Base-by-base conservation (phyloP, 2,888 invertebrate genomes). In the Zygothrica quintamaculata region DNA sequence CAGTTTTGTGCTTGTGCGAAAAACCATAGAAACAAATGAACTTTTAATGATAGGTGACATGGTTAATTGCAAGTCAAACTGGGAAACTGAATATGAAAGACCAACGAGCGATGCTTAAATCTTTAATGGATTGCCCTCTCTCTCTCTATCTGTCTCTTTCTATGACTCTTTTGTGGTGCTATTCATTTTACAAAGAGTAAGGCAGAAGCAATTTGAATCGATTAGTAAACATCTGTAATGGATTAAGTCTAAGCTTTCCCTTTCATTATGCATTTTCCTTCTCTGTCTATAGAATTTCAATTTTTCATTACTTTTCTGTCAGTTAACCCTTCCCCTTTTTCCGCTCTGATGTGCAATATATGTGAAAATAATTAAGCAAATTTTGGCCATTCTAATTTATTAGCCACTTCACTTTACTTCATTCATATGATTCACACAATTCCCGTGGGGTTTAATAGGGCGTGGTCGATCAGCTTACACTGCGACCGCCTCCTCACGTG, bases 351-450 rank as follows among this genome's bases (percentile, higher is more conserved):
- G 33, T 52, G 52, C 25, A 25, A 1, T 7, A 1, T 13, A 2
- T 13, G 36, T 50, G 36, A 60, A 65, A 47, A 43, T 64, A 58
- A 68, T 72, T 72, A 64, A 43, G n/a, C 47, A 18, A 65, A 34
- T 44, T 72, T 74, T 61, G 56, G 36, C 56, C 72, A 74, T 74
- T 74, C 70, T 56, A 74, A 74, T 74, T 71, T 64, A 71, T 71
- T 68, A 58, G 74, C 74, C 64, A 68, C 68, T 67, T 62, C 53
- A 43, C 16, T 51, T 46, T 3, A 36, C 8, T 48, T 36, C 42
- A 60, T 13, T 65, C 46, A 16, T 57, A 52, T 74, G 73, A 73
- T 57, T 74, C 73, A 73, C 72, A 57, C 40, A 43, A 11, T 22
- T 57, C 40, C 37, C 47, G 37, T 39, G 44, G 57, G 70, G 44